phyloP scores from a whole-genome alignment of 2,113 vertebrate species.

The Centropus unirufus region DNA sequence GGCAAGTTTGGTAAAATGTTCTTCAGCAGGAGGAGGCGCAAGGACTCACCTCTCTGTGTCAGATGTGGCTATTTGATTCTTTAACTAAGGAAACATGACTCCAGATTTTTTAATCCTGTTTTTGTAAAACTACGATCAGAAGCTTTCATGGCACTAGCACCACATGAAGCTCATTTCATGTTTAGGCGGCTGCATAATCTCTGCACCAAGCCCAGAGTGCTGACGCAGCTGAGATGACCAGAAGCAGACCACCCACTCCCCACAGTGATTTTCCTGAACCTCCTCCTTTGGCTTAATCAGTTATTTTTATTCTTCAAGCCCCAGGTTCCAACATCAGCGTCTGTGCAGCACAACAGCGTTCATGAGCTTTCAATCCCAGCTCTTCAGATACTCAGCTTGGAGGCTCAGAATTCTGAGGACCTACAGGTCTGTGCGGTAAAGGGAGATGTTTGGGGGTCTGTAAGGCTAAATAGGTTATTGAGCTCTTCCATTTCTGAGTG shows the following conservation, averaged over 20 bases:
- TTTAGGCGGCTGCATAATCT: background rate
- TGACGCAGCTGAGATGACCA: background rate
- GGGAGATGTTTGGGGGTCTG: background rate
- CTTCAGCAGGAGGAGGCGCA: background rate
- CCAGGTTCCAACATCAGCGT: background rate
- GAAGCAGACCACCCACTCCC: background rate
- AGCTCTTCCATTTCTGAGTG: background rate
- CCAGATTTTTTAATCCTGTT: background rate
- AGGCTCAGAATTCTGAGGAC: background rate
- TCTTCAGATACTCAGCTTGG: background rate
- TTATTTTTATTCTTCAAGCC: background rate
- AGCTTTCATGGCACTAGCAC: background rate
- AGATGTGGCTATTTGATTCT: background rate
- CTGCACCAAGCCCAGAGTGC: background rate
- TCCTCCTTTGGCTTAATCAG: background rate
- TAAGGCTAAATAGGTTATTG: background rate
- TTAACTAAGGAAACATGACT: background rate
- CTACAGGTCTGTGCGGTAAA: background rate
- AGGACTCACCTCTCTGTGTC: background rate
- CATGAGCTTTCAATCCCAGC: background rate
- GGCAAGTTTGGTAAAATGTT: accelerated
- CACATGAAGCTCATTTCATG: accelerated
- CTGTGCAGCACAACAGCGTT: background rate
- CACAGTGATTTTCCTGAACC: background rate
- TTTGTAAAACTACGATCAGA: background rate